A percentile compares a stretch with the other conserved stretches of the same genome.
Evolutionary conservation across 2,797 vertebrate genomes (phyloP).

Genomic region (Leucoraja ocellata): DNA sequence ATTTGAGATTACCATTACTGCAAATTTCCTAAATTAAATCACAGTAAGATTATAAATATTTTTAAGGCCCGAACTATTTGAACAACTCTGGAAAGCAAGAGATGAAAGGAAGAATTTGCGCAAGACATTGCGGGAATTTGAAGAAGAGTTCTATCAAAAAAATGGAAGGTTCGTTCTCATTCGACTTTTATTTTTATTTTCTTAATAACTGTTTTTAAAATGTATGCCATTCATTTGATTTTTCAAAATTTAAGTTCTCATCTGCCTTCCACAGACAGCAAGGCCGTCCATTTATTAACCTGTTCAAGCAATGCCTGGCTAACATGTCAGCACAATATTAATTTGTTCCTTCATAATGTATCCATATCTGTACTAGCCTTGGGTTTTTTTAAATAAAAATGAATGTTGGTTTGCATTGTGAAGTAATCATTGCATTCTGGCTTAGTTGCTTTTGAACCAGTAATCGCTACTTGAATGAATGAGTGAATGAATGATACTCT

Average conservation of each 20-base stretch:
- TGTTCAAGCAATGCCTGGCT: not conserved
- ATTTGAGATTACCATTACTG: not conserved
- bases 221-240: not conserved
- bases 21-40: not conserved
- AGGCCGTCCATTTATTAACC: not conserved
- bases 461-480: not conserved
- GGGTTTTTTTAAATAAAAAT: not conserved
- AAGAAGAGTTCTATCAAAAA: conserved; percentile 89
- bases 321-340: not conserved
- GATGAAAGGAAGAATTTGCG: conserved; percentile 94
- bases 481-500: not conserved
- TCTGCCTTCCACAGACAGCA: not conserved
- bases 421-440: not conserved
- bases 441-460: not conserved
- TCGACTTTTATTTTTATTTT: not conserved
- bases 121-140: conserved; percentile 84
- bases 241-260: not conserved
- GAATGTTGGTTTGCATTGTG: not conserved
- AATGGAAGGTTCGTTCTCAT: conserved; percentile 77
- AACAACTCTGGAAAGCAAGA: conserved; percentile 94
- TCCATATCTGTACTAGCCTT: not conserved
- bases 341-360: not conserved
- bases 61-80: conserved; percentile 87
- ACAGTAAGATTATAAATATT: not conserved
- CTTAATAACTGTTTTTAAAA: no score